Evolutionary conservation across 2,113 vertebrate species (phyloP).

Genomic region (Anser cygnoides): DNA sequence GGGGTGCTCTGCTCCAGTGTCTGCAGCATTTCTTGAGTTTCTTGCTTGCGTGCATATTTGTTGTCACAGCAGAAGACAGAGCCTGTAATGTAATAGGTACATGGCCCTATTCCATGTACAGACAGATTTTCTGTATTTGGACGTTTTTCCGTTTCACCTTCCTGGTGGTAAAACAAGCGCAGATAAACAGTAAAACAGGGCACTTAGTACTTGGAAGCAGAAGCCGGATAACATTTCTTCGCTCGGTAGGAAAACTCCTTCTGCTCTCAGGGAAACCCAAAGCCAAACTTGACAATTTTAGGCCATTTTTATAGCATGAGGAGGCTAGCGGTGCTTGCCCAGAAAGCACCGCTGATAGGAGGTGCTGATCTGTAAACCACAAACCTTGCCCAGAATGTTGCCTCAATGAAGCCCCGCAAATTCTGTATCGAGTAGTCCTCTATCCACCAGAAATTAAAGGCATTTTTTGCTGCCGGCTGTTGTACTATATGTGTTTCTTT

Average conservation of each 20-base stretch:
- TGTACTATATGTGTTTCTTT: neutral
- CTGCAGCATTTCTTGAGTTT: neutral
- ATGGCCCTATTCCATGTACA: fast-evolving
- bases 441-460: neutral
- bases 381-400: neutral
- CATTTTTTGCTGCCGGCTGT: neutral
- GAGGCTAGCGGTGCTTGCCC: neutral
- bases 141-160: neutral
- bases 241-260: neutral
- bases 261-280: neutral
- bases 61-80: neutral
- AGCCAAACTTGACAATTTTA: neutral
- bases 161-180: neutral
- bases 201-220: neutral
- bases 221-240: neutral
- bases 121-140: conserved; percentile 9
- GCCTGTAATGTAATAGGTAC: neutral
- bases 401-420: neutral
- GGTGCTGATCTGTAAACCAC: conserved; percentile 8
- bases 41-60: neutral
- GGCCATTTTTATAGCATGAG: neutral
- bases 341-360: neutral
- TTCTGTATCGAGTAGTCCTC: neutral
- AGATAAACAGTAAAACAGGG: neutral
- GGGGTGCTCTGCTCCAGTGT: neutral